A percentile compares a stretch with the other conserved stretches of the same genome.
Conservation (phyloP, 2,113 vertebrate species). For the Malurus elegans region DNA sequence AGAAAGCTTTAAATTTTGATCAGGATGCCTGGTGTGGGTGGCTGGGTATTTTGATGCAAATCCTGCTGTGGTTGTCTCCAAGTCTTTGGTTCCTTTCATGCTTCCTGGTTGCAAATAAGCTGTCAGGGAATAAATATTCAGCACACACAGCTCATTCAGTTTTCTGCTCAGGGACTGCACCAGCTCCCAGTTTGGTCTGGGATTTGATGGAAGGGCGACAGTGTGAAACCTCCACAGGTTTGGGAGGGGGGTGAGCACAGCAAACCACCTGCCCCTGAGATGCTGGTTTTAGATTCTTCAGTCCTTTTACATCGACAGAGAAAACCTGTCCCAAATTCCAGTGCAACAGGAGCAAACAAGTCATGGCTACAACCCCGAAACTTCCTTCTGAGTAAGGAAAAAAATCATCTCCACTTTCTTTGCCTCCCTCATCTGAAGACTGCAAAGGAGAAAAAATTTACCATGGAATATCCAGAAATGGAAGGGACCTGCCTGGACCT, state of each 20-base stretch:
- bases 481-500: background rate
- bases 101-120: background rate
- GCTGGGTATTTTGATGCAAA: background rate
- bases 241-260: background rate
- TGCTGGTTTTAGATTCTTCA: background rate
- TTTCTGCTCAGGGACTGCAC: background rate
- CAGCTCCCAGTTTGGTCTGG: background rate
- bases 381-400: background rate
- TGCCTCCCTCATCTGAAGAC: background rate
- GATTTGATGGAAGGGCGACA: background rate
- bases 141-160: background rate
- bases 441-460: background rate
- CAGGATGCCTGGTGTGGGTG: background rate
- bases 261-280: background rate
- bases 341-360: background rate
- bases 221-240: background rate
- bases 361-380: background rate
- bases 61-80: background rate
- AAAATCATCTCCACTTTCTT: background rate
- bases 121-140: background rate
- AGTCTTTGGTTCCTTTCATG: background rate
- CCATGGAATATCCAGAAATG: background rate
- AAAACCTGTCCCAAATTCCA: background rate
- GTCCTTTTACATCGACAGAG: background rate
- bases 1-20: background rate